These are phyloP conservation scores for Parauchenoglanis punctatus DNA, from an alignment of 2,797 vertebrate species.

Conservation along the genomic window DNA sequence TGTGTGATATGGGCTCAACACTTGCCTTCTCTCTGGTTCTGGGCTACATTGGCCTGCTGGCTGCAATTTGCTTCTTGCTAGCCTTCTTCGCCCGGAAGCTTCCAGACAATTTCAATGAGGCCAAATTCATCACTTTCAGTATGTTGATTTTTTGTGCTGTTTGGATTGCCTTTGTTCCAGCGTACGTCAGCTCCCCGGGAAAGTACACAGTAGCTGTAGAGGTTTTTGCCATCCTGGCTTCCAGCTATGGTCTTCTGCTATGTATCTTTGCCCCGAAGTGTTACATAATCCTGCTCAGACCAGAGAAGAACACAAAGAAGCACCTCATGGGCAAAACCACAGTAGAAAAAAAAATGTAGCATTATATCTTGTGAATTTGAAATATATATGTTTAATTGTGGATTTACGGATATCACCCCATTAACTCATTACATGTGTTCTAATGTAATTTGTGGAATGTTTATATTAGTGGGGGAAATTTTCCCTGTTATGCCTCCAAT, in stretches of 20 bases:
- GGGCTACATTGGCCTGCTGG: slow-evolving; percentile 65
- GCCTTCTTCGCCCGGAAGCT: slow-evolving; percentile 66
- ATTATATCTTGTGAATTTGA: not conserved
- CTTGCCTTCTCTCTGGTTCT: slow-evolving; percentile 63
- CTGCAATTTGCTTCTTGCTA: slow-evolving; percentile 62
- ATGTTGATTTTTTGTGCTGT: slow-evolving; percentile 70
- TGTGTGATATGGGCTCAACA: slow-evolving; percentile 64
- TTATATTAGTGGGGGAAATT: not conserved
- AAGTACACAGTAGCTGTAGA: slow-evolving; percentile 68
- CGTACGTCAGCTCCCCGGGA: slow-evolving; percentile 66
- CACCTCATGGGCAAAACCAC: slow-evolving; percentile 59
- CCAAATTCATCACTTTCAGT: slow-evolving; percentile 70
- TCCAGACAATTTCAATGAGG: slow-evolving; percentile 68
- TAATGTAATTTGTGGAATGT: not conserved
- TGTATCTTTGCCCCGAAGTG: slow-evolving; percentile 70
- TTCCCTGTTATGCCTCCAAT: not conserved
- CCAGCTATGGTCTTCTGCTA: slow-evolving; percentile 64
- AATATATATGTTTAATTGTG: slow-evolving; percentile 8
- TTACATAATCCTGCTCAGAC: slow-evolving; percentile 67
- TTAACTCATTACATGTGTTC: not conserved
- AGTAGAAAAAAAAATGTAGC: slow-evolving; percentile 35
- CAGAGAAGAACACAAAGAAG: slow-evolving; percentile 65
- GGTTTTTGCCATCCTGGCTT: slow-evolving; percentile 68
- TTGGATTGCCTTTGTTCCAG: slow-evolving; percentile 66
- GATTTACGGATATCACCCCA: not conserved